Evolutionary conservation across 2,888 invertebrate species (phyloP).

Genomic region (Drosophila buzzatii): DNA sequence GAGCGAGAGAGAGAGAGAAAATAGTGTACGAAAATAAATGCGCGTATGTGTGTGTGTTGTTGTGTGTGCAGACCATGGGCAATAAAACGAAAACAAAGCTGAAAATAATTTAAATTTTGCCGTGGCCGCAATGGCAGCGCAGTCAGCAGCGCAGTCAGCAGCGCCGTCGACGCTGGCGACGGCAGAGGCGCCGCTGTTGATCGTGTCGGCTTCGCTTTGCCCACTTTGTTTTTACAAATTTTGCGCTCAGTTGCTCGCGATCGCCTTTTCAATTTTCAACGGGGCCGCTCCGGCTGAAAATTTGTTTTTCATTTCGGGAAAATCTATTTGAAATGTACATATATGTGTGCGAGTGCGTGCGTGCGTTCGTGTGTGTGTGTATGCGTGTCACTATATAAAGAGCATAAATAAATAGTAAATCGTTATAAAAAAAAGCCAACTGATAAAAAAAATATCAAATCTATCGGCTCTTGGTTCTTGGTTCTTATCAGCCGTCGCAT

Average conservation of each 20-base stretch:
- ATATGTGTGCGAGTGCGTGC: slow-evolving; percentile 6
- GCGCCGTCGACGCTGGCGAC: background rate
- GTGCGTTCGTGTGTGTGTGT: slow-evolving; percentile 2
- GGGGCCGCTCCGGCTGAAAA: slow-evolving; percentile 34
- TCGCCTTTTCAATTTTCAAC: slow-evolving; percentile 81
- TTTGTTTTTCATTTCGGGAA: slow-evolving; percentile 33
- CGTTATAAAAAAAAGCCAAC: slow-evolving; percentile 30
- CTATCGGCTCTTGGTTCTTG: slow-evolving; percentile 20
- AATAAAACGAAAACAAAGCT: slow-evolving; percentile 69
- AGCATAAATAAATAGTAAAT: slow-evolving; percentile 35
- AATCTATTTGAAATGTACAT: slow-evolving; percentile 31
- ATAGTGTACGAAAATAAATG: slow-evolving; percentile 73
- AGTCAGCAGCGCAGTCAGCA: slow-evolving; percentile 8
- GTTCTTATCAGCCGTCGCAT: slow-evolving; percentile 35
- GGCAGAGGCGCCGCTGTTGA: slow-evolving; percentile 26
- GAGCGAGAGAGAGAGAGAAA: slow-evolving; percentile 35
- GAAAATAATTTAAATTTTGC: slow-evolving; percentile 79
- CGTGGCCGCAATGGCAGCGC: slow-evolving; percentile 49
- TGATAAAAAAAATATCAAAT: slow-evolving; percentile 45
- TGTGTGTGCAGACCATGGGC: slow-evolving; percentile 39
- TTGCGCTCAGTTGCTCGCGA: slow-evolving; percentile 83
- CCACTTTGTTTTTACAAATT: slow-evolving; percentile 67
- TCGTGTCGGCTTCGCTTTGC: slow-evolving; percentile 47
- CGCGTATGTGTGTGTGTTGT: slow-evolving; percentile 17
- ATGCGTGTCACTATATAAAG: slow-evolving; percentile 19